Percentiles rank a stretch among this genome's conserved stretches.
Conservation (phyloP, 2,888 invertebrate species). For the Hartigia nigra region DNA sequence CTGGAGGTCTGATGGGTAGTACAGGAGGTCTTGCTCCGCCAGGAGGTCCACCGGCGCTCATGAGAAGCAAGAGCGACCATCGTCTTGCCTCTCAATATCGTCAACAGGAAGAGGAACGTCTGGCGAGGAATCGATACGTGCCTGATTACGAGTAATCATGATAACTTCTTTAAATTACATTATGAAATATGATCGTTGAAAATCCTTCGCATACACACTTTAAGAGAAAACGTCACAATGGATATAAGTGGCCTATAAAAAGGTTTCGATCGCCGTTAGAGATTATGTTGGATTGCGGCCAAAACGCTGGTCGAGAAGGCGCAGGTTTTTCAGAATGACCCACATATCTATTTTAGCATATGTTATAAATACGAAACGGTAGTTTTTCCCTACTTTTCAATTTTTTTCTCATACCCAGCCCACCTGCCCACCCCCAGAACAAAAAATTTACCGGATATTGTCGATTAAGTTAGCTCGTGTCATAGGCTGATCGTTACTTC, state of each 20-base stretch:
- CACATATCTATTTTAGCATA: slow-evolving; percentile 49
- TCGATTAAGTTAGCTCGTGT: neutral
- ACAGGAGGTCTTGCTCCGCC: slow-evolving; percentile 71
- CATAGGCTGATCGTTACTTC: neutral
- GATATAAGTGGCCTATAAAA: slow-evolving; percentile 39
- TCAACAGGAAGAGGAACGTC: slow-evolving; percentile 79
- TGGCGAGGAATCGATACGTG: slow-evolving; percentile 62
- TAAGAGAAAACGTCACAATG: neutral
- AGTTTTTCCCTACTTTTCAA: slow-evolving; percentile 27
- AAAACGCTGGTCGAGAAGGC: slow-evolving; percentile 39
- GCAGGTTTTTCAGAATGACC: slow-evolving; percentile 54
- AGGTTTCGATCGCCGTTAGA: slow-evolving; percentile 47
- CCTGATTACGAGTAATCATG: slow-evolving; percentile 63
- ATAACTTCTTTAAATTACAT: neutral
- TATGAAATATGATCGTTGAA: neutral
- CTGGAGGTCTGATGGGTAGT: slow-evolving; percentile 61
- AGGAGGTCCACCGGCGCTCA: slow-evolving; percentile 79
- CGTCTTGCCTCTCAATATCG: slow-evolving; percentile 89
- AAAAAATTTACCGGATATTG: neutral
- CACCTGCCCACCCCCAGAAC: neutral
- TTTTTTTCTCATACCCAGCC: slow-evolving; percentile 22
- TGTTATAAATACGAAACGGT: slow-evolving; percentile 49
- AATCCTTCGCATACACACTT: neutral
- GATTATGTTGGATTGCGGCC: slow-evolving; percentile 56
- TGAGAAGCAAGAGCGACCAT: slow-evolving; percentile 94